These are phyloP conservation scores for Podabrus alpinus DNA, from an alignment of 2,888 invertebrate genomes.

Conservation along the genomic window DNA sequence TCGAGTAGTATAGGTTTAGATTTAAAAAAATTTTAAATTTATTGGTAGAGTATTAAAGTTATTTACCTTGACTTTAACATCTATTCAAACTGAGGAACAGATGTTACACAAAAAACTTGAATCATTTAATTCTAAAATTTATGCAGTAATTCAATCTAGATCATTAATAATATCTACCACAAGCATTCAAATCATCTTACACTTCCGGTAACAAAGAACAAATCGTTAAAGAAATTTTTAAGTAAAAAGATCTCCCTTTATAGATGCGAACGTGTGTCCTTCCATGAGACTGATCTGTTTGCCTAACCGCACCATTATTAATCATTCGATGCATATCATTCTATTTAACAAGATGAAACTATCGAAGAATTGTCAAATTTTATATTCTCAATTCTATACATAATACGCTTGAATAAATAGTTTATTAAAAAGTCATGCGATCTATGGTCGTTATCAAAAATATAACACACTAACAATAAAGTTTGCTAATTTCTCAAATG, in stretches of 20 bases:
- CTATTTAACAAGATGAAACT: conserved; percentile 54
- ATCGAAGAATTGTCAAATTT: conserved; percentile 28
- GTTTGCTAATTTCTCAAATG: neutral
- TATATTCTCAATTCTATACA: neutral
- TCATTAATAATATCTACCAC: conserved; percentile 53
- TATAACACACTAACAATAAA: neutral
- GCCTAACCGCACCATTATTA: conserved; percentile 54
- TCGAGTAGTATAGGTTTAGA: neutral
- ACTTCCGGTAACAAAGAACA: conserved; percentile 50
- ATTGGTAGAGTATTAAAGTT: neutral
- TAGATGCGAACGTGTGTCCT: conserved; percentile 47
- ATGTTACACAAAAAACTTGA: conserved; percentile 21
- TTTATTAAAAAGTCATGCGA: neutral
- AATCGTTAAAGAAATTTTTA: conserved; percentile 46
- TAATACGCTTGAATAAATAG: neutral
- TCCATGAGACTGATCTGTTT: conserved; percentile 51
- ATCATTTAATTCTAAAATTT: conserved; percentile 44
- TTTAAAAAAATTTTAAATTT: neutral
- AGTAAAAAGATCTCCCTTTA: conserved; percentile 42
- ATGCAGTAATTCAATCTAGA: conserved; percentile 49
- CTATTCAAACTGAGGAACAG: neutral
- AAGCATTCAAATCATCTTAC: conserved; percentile 42
- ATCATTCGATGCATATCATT: conserved; percentile 56
- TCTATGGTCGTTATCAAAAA: neutral
- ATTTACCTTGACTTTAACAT: neutral